Conservation (phyloP, 2,113 vertebrate species). For the Typhlomys cinereus region DNA sequence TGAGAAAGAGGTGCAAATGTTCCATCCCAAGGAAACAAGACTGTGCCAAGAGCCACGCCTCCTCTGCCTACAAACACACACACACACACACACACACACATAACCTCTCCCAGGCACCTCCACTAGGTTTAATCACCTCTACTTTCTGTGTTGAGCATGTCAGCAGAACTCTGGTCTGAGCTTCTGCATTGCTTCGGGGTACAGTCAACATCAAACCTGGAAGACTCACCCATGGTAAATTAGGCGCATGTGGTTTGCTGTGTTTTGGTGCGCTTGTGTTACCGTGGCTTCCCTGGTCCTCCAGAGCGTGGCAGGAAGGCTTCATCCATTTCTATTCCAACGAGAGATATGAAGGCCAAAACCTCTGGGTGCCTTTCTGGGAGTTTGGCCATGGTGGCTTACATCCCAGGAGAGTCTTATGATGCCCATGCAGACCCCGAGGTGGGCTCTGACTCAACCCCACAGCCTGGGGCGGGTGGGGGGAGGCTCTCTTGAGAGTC, state of each 20-base stretch:
- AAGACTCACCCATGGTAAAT: conserved; percentile 54
- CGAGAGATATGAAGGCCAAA: not conserved
- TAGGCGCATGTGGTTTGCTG: conserved; percentile 3
- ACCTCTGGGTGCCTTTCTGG: conserved; percentile 13
- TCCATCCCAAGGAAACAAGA: conserved; percentile 32
- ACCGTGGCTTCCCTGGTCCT: not conserved
- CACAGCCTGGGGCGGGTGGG: not conserved
- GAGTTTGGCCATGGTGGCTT: not conserved
- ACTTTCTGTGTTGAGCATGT: not conserved
- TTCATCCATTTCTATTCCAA: conserved; percentile 45
- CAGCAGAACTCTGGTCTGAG: not conserved
- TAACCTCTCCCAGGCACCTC: not conserved
- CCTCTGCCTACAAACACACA: not conserved
- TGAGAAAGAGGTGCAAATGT: conserved; percentile 49
- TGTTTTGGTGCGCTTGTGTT: not conserved
- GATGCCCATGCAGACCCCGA: conserved; percentile 3
- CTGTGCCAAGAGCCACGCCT: conserved; percentile 27
- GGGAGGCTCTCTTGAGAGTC: not conserved
- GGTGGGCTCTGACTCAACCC: not conserved
- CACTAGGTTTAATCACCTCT: conserved; percentile 13
- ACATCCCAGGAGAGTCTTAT: conserved; percentile 15
- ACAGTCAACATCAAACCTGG: conserved; percentile 4
- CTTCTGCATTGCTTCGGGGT: not conserved
- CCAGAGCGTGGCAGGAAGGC: not conserved
- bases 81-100: no score